A percentile compares a stretch with the other conserved stretches of the same genome.
Conservation (phyloP, 2,797 vertebrate species). For the Lacerta viridis region DNA sequence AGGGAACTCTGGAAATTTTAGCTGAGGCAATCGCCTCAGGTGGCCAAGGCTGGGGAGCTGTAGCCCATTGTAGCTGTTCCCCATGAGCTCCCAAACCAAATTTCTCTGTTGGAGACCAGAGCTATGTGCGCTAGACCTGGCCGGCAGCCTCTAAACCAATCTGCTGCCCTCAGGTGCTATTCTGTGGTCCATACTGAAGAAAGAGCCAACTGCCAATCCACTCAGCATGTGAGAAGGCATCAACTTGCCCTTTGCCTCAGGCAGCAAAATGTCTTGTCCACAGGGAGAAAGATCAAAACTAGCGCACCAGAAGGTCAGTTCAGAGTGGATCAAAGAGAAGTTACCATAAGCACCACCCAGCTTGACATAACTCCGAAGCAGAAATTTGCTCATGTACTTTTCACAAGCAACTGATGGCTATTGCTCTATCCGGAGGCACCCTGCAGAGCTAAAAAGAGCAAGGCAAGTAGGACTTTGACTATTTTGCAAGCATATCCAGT, state of each 20-base stretch:
- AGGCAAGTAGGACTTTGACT: not conserved
- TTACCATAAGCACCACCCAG: not conserved
- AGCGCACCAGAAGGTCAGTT: not conserved
- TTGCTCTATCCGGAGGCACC: not conserved
- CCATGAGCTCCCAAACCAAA: too few species aligned
- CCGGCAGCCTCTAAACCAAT: not conserved
- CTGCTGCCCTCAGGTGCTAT: too few species aligned
- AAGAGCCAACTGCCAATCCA: too few species aligned
- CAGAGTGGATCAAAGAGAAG: not conserved
- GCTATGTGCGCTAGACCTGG: not conserved
- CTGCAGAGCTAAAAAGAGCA: not conserved
- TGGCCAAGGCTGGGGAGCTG: too few species aligned
- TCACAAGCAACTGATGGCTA: not conserved
- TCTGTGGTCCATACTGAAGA: too few species aligned
- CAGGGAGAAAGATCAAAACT: not conserved
- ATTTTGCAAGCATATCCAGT: slow-evolving; percentile 17
- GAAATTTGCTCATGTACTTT: slow-evolving; percentile 1
- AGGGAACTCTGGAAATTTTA: too few species aligned
- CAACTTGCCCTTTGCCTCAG: too few species aligned
- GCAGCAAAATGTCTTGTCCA: too few species aligned
- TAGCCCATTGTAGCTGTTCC: too few species aligned
- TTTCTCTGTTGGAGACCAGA: too few species aligned
- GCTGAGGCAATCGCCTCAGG: too few species aligned
- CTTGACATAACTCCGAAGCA: slow-evolving; percentile 22
- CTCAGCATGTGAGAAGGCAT: too few species aligned